Base-by-base conservation (phyloP, 2,888 invertebrate species). In the Dasysyrphus albostriatus region DNA sequence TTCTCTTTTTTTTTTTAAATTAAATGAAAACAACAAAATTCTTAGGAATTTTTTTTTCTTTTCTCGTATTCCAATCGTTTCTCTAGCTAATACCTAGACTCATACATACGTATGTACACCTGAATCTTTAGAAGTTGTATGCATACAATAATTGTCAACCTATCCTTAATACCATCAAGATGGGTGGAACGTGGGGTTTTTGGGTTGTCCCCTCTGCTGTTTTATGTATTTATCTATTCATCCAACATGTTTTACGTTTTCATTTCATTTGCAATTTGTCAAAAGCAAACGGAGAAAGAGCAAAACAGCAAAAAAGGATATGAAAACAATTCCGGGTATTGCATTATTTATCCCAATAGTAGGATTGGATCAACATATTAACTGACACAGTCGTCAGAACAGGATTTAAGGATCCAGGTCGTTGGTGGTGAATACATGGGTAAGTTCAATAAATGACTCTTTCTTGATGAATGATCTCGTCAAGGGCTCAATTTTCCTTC, bases 11-110 rank as follows among this genome's bases (percentile, higher is more conserved):
- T 81, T 84, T 51, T 51, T 47, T n/a, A 85, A 85, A 85, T 82
- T 82, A 74, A 85, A 85, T 78, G 73, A 82, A 85, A 85, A 82
- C 74, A 70, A 58, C 37, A 74, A 69, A 77, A 76, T 73, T 85
- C 59, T 69, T 61, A 54, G 37, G 49, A 75, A 34, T 56, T 14
- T 44, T 14, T n/a, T 54, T 63, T 54, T 56, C 65, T 29, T 65
- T 74, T 51, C 19, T 39, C 14, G 14, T 39, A 14, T 58, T 42
- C 12, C 42, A 42, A 29, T 70, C 24, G 44, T 37, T 29, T 14
- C 10, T 44, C n/a, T 56, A n/a, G n/a, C n/a, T n/a, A n/a, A n/a
- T n/a, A n/a, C n/a, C n/a, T n/a, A n/a, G n/a, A n/a, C n/a, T n/a
- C n/a, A n/a, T n/a, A 56, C 63, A 16, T 12, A 4, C 3, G 12